These are phyloP conservation scores for Neostethus bicornis DNA, from an alignment of 2,797 vertebrate genomes.

Conservation along the genomic window DNA sequence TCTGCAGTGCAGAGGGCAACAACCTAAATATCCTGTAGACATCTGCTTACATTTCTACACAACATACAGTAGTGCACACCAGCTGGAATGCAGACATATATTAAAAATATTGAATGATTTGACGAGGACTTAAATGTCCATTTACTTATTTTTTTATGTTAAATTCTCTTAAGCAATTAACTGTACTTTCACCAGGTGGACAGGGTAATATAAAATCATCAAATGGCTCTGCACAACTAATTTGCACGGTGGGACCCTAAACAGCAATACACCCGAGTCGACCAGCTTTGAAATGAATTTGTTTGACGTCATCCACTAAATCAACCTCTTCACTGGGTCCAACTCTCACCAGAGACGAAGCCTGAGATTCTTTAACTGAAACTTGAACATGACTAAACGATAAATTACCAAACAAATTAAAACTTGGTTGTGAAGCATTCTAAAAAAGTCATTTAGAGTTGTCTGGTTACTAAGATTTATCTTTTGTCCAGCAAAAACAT, in stretches of 20 bases:
- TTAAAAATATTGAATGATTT: background rate
- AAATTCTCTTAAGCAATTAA: too few species aligned
- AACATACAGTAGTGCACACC: background rate
- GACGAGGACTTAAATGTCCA: background rate
- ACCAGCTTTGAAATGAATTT: background rate
- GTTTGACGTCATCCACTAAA: too few species aligned
- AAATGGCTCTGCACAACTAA: too few species aligned
- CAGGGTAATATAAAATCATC: too few species aligned
- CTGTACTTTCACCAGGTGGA: too few species aligned
- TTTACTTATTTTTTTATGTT: too few species aligned
- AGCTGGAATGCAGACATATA: background rate
- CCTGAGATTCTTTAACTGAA: background rate
- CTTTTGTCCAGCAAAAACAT: too few species aligned
- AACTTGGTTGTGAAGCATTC: background rate
- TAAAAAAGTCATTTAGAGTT: background rate
- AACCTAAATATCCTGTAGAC: constrained; percentile 11
- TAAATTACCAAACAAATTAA: background rate
- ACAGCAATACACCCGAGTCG: too few species aligned
- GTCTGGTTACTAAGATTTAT: background rate
- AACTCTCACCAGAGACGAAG: background rate
- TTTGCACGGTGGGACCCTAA: too few species aligned
- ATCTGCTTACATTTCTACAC: background rate
- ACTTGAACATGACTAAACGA: background rate
- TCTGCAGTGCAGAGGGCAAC: constrained; percentile 7
- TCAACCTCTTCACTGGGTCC: too few species aligned